Evolutionary conservation across 2,797 vertebrate genomes (phyloP).

Genomic region (Arremon aurantiirostris): DNA sequence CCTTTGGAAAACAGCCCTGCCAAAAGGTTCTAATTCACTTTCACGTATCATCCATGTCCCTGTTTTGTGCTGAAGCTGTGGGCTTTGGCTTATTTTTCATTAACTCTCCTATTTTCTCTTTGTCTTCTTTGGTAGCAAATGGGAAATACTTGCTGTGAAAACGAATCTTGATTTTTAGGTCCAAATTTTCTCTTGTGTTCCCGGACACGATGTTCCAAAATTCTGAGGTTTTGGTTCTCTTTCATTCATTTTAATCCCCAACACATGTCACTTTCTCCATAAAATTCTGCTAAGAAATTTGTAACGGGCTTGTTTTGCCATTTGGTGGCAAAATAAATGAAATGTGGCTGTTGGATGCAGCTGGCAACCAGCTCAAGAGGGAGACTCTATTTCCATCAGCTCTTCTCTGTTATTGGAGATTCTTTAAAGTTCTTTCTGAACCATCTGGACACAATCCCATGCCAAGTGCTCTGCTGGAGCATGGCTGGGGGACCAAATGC

Average conservation of each 20-base stretch:
- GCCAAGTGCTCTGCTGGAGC: background rate
- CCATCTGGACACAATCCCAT: rapidly evolving
- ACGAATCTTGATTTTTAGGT: background rate
- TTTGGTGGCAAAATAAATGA: background rate
- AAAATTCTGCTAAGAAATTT: background rate
- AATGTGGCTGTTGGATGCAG: background rate
- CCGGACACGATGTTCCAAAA: background rate
- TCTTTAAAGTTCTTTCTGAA: background rate
- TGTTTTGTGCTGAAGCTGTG: background rate
- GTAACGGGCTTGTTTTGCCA: background rate
- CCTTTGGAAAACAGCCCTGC: background rate
- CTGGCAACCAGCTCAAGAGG: background rate
- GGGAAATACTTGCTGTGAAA: background rate
- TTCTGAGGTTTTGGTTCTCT: background rate
- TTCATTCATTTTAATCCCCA: background rate
- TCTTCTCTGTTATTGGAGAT: background rate
- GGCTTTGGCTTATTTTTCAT: background rate
- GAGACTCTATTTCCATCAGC: background rate
- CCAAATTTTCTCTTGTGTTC: background rate
- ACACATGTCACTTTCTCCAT: background rate
- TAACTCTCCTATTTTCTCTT: background rate
- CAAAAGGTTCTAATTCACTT: background rate
- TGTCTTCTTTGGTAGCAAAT: background rate
- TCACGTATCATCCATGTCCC: background rate
- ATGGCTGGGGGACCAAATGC: background rate